Conservation (phyloP, 2,888 invertebrate species). For the Chamaedrilus cognettii region DNA sequence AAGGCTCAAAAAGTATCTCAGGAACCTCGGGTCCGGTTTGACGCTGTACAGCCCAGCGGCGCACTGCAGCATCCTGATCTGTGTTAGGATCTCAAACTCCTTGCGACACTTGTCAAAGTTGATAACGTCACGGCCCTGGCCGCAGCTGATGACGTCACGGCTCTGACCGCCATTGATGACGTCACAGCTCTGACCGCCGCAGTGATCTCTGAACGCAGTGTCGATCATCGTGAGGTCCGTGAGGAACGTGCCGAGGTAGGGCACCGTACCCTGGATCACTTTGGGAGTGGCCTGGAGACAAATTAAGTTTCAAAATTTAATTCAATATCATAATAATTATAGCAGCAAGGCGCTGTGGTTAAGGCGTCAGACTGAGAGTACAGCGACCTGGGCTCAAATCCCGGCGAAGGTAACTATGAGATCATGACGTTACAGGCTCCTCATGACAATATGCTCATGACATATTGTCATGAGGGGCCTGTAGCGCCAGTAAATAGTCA, state of each 20-base stretch:
- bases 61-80: constrained; percentile 92
- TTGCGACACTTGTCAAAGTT: constrained; percentile 98
- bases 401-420: too few relatives aligned
- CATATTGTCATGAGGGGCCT: too few relatives aligned
- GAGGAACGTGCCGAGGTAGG: constrained; percentile 95
- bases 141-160: constrained; percentile 67
- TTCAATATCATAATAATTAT: too few relatives aligned
- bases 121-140: constrained; percentile 70
- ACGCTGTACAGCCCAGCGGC: constrained; percentile 95
- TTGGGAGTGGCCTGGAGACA: too few relatives aligned
- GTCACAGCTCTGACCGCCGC: constrained; percentile 61
- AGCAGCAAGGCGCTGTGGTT: too few relatives aligned
- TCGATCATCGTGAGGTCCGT: constrained; percentile 91
- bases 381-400: too few relatives aligned
- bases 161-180: constrained; percentile 63
- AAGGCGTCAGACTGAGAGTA: too few relatives aligned
- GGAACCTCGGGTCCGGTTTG: constrained; percentile 81
- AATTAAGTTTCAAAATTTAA: too few relatives aligned
- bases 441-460: too few relatives aligned
- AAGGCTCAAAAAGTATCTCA: constrained; percentile 94
- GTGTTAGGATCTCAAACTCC: constrained; percentile 98
- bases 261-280: constrained; percentile 81
- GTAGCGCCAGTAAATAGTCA: too few relatives aligned
- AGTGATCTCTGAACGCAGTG: constrained; percentile 68
- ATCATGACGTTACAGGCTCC: too few relatives aligned